Evolutionary conservation across 2,888 invertebrate species (phyloP).

Genomic region (Clanis bilineata): DNA sequence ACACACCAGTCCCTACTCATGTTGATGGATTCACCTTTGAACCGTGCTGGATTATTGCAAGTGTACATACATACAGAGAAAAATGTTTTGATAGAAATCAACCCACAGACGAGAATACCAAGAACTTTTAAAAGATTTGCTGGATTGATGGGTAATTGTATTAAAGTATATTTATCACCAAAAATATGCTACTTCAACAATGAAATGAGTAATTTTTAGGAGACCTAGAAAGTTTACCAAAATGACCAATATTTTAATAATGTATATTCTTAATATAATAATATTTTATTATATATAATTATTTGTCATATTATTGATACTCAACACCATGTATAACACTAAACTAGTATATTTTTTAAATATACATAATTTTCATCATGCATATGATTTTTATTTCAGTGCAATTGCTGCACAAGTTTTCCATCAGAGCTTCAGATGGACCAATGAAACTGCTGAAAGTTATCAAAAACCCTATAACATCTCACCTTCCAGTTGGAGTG

Average conservation of each 20-base stretch:
- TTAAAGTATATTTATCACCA: neutral
- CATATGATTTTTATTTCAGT: constrained; percentile 82
- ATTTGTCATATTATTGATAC: no score
- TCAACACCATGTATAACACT: no score
- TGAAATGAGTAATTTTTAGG: neutral
- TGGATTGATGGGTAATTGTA: constrained; percentile 92
- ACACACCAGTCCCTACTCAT: constrained; percentile 98
- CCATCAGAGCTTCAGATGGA: constrained; percentile 94
- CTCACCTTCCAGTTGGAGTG: constrained; percentile 97
- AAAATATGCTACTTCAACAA: neutral
- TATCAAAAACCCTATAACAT: constrained; percentile 97
- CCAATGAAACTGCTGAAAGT: constrained; percentile 95
- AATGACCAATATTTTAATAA: no score
- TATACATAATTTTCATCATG: no score
- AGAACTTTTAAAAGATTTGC: constrained; percentile 98
- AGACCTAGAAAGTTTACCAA: neutral
- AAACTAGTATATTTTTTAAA: no score
- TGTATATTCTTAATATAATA: no score
- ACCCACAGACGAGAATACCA: constrained; percentile 98
- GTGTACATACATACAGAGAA: constrained; percentile 95
- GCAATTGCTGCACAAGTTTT: constrained; percentile 96
- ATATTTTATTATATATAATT: no score
- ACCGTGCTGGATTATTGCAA: constrained; percentile 97
- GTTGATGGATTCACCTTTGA: constrained; percentile 98
- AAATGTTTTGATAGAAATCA: constrained; percentile 96